Percentiles rank a stretch among this genome's conserved stretches.
Conservation (phyloP, 2,888 invertebrate species). For the Danaus chrysippus region DNA sequence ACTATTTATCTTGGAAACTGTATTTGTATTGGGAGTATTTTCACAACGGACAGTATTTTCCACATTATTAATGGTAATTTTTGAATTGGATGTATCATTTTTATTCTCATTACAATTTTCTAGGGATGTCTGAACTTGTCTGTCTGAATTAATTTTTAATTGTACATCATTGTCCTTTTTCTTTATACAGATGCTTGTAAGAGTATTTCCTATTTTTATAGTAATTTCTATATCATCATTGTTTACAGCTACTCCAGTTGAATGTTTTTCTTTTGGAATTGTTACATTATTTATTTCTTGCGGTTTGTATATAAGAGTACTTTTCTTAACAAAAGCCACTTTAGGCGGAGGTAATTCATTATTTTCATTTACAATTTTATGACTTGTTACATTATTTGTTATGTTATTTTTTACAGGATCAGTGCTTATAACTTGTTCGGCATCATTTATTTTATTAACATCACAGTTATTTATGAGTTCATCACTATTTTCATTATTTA, state of each 20-base stretch:
- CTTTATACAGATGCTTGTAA: constrained; percentile 61
- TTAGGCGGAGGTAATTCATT: not conserved
- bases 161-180: constrained; percentile 59
- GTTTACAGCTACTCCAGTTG: constrained; percentile 33
- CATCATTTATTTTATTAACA: not conserved
- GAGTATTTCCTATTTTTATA: constrained; percentile 60
- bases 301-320: not conserved
- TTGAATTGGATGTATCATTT: constrained; percentile 31
- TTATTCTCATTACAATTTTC: constrained; percentile 33
- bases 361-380: constrained; percentile 5
- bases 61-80: constrained; percentile 28
- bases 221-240: constrained; percentile 64
- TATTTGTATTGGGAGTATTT: not conserved
- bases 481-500: constrained; percentile 14
- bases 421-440: no score
- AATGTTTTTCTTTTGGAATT: constrained; percentile 32
- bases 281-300: constrained; percentile 14
- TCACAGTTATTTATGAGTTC: constrained; percentile 12
- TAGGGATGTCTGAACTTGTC: constrained; percentile 58
- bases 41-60: constrained; percentile 2
- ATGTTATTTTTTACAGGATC: not conserved
- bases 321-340: constrained; percentile 7
- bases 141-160: constrained; percentile 57
- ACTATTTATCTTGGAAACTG: not conserved
- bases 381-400: constrained; percentile 7